phyloP scores from a whole-genome alignment of 1,140 invertebrate genomes.

The Drosophila sechellia region DNA sequence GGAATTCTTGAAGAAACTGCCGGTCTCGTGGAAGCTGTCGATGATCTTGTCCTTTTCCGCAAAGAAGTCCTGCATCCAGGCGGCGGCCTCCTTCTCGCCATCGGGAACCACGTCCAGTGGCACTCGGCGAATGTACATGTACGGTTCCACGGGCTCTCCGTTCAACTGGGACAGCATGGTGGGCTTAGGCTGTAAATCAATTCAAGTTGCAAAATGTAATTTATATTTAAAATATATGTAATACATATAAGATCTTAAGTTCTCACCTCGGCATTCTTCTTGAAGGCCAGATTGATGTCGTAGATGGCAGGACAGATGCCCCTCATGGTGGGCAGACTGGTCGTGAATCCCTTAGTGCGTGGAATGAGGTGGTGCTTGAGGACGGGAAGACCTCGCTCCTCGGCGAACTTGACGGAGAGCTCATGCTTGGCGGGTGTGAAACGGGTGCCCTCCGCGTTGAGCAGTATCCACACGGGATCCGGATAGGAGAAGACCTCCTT shows the following conservation, averaged over 20 bases:
- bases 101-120: conserved; percentile 92
- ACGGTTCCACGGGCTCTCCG: conserved; percentile 90
- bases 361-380: conserved; percentile 96
- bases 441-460: conserved; percentile 97
- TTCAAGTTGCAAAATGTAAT: too few species aligned
- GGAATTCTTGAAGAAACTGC: conserved; percentile 91
- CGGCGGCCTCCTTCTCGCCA: conserved; percentile 90
- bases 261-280: conserved; percentile 85
- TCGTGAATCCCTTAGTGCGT: conserved; percentile 95
- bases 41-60: conserved; percentile 90
- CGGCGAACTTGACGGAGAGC: conserved; percentile 94
- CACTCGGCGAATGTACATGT: conserved; percentile 93
- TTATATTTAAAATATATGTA: too few species aligned
- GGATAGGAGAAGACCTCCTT: conserved; percentile 93
- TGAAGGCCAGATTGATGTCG: conserved; percentile 93
- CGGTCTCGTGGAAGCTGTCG: conserved; percentile 92
- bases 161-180: conserved; percentile 92
- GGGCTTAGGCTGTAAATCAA: conserved; percentile 85
- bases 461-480: conserved; percentile 93
- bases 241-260: not conserved
- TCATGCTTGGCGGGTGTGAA: conserved; percentile 95
- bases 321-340: conserved; percentile 89
- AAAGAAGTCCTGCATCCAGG: conserved; percentile 90
- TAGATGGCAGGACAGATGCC: conserved; percentile 92
- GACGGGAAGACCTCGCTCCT: conserved; percentile 92